A percentile compares a stretch with the other conserved stretches of the same genome.
Conservation (phyloP, 2,888 invertebrate species). For the Caenorhabditis becei region DNA sequence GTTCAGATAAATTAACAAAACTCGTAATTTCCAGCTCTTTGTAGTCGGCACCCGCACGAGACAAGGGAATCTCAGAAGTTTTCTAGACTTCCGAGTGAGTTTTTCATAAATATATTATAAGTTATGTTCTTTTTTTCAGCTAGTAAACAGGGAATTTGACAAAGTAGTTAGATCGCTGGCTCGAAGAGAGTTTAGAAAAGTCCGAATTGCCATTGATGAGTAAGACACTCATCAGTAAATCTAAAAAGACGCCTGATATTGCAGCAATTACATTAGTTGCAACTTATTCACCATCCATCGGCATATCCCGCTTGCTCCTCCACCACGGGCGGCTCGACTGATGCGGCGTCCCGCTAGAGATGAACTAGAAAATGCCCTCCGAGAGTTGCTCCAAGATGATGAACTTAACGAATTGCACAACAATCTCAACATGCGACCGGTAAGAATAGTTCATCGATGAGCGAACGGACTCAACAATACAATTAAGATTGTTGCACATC, state of each 20-base stretch:
- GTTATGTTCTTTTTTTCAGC: slow-evolving; percentile 2
- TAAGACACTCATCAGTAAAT: neutral
- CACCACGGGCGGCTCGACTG: neutral
- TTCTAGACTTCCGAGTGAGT: slow-evolving; percentile 19
- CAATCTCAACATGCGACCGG: no score
- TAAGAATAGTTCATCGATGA: no score
- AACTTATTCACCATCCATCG: neutral
- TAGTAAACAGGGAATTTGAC: slow-evolving; percentile 9
- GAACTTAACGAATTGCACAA: no score
- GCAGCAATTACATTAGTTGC: neutral
- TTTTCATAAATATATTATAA: no score
- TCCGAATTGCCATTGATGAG: slow-evolving; percentile 23
- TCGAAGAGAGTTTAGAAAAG: slow-evolving; percentile 16
- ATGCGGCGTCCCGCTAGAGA: no score
- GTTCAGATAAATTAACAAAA: neutral
- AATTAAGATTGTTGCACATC: no score
- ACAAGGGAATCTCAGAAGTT: slow-evolving; percentile 27
- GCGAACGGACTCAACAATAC: no score
- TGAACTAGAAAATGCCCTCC: no score
- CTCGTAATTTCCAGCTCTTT: slow-evolving; percentile 20
- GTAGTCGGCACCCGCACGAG: neutral
- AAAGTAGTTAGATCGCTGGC: neutral
- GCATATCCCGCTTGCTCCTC: neutral
- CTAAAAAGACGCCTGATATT: neutral
- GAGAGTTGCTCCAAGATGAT: no score